Percentiles rank a stretch among this genome's conserved stretches.
These are phyloP conservation scores for Epizoanthus fatuus DNA, from an alignment of 92 coral and sea anemone species.

Conservation along the genomic window DNA sequence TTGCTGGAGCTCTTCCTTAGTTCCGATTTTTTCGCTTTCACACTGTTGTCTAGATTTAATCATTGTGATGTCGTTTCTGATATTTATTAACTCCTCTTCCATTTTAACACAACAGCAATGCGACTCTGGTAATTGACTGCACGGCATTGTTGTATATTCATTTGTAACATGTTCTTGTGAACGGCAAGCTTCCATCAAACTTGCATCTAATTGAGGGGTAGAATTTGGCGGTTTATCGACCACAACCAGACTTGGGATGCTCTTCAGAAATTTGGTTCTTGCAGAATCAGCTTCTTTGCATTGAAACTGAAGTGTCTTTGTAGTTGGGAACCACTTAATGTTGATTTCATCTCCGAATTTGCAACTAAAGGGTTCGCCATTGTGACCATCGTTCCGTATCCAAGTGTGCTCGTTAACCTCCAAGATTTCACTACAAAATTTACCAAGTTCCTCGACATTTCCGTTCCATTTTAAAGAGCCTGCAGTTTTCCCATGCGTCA, in stretches of 20 bases:
- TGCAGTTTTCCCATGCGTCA: no score
- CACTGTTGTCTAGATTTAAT: no score
- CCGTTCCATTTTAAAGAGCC: no score
- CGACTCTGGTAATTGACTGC: background rate
- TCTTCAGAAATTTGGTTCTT: background rate
- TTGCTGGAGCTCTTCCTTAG: background rate
- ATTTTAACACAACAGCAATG: background rate
- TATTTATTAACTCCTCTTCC: background rate
- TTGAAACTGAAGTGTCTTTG: constrained; percentile 10
- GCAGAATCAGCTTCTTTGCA: background rate
- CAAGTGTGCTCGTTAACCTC: background rate
- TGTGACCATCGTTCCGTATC: constrained; percentile 2
- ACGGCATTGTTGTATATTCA: background rate
- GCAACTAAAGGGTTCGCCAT: constrained; percentile 14
- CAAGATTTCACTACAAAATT: constrained; percentile 1
- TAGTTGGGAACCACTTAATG: constrained; percentile 9
- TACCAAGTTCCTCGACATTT: background rate
- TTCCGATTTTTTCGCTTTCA: no score
- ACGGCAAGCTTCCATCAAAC: background rate
- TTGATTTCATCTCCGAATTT: constrained; percentile 11
- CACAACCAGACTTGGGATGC: background rate
- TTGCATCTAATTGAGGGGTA: background rate
- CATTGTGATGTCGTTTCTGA: background rate
- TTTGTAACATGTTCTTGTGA: background rate
- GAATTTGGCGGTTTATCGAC: background rate